Evolutionary conservation across 2,888 invertebrate genomes (phyloP).

Genomic region (Antheraea assamensis): DNA sequence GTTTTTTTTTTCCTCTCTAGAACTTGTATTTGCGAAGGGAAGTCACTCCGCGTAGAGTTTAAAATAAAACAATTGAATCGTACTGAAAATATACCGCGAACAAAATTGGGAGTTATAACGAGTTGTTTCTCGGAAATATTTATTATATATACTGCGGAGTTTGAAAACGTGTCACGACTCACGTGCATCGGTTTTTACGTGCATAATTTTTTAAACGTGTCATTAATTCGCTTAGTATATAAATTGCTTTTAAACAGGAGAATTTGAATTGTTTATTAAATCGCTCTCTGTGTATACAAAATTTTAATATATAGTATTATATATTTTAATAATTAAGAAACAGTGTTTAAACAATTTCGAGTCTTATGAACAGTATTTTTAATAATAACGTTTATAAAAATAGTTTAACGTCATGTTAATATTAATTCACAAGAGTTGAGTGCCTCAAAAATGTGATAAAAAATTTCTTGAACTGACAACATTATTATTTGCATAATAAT

Average conservation of each 20-base stretch:
- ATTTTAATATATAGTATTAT: too few species aligned
- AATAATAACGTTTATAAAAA: not conserved
- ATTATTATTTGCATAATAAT: not conserved
- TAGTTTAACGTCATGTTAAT: not conserved
- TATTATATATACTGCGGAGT: not conserved
- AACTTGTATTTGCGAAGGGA: not conserved
- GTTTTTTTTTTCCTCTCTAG: not conserved
- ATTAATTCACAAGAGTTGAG: not conserved
- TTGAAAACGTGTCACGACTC: not conserved
- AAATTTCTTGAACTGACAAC: not conserved
- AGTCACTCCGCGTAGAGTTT: not conserved
- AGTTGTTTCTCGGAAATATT: not conserved
- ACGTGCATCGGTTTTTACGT: not conserved
- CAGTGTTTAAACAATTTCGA: not conserved
- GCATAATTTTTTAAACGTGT: not conserved
- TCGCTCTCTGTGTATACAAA: too few species aligned
- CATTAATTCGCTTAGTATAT: not conserved
- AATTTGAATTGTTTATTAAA: not conserved
- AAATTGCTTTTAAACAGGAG: not conserved
- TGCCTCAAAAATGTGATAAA: conserved; percentile 8
- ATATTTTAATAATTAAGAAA: not conserved
- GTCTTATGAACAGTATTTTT: not conserved
- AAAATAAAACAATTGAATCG: not conserved
- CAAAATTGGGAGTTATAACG: not conserved
- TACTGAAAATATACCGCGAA: not conserved